Base-by-base conservation (phyloP, 2,888 invertebrate genomes). In the Salpingus planirostris region DNA sequence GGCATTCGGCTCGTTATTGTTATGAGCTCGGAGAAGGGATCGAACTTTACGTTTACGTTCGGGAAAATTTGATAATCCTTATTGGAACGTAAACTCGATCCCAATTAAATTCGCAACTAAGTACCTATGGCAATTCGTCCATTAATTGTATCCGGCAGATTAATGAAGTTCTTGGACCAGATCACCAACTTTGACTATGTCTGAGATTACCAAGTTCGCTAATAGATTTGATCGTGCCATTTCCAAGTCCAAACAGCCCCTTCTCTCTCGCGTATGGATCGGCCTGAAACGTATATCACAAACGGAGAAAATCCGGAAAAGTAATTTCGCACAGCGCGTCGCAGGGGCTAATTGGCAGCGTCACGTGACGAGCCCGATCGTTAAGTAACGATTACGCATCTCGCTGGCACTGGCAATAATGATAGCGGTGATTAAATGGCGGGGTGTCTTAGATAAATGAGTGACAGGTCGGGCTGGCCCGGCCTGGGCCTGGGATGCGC, bases 371-470 rank as follows among this genome's bases (percentile, higher is more conserved):
- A n/a, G n/a, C n/a, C n/a, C n/a, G n/a, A 49, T 48, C 49, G 45
- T 46, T 48, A 43, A 46, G 48, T 44, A 52, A 54, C 51, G 49
- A 53, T 54, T 50, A 52, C 47, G 51, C 47, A 50, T 49, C 51
- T 44, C 47, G 44, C 29, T 31, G 33, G 37, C 23, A 43, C 33
- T 48, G 49, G 35, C 52, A 57, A 57, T 62, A 62, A 62, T 60
- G 60, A 61, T 61, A 57, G 59, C 55, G 52, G 59, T 59, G 62
- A 61, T 62, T 60, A 61, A 60, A 60, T 58, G 53, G 55, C 52
- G 55, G 60, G 60, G 61, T 60, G 58, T 60, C 59, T 60, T 59
- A 57, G 61, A 62, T 62, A 60, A 61, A 62, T 63, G 63, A 62
- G 57, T 62, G 62, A 62, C 63, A 60, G 60, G 49, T 52, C 49